Base-by-base conservation (phyloP, 2,888 invertebrate species). In the Leptothorax acervorum region DNA sequence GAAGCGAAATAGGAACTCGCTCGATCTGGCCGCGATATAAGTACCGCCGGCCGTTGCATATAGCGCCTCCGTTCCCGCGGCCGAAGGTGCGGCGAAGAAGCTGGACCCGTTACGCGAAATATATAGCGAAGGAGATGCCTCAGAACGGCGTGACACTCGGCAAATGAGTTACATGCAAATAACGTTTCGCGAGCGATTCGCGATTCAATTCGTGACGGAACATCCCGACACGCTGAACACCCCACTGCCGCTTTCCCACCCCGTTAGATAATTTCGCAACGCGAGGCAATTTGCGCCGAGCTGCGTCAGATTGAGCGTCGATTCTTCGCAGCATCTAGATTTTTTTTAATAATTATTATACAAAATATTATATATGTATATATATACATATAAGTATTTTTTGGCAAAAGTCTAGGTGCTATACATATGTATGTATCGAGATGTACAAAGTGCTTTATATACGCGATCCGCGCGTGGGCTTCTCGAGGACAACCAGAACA, bases 121-220 rank as follows among this genome's bases (percentile, higher is more conserved):
- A 35, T n/a, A 15, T 35, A 55, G 28, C 31, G 62, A 62, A 35
- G 51, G 23, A 4, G 12, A 23, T 15, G 42, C 39, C 48, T 15
- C 15, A 15, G n/a, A 2, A 18, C 28, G n/a, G 12, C 70, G 23
- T 60, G 79, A 71, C 71, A 62, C 28, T 23, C 60, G 71, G 48
- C 15, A 48, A 60, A 35, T 60, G 60, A 81, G 48, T 39, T 79
- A 48, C 45, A 35, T 57, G 35, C 70, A 60, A 79, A 60, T 60
- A 23, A 48, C 35, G 48, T 71, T 57, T 39, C 66, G 39, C 42
- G 66, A 39, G 28, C 18, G 39, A 57, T 70, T 68, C 3, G 28
- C 18, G 39, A 57, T 70, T 68, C 3, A 45, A 53, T 42, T 68
- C 42, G 23, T 71, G 79, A 71, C 23, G 28, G 35, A 35, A 48